Conservation (phyloP, 64 coral and sea anemone species). For the Cladopsammia gracilis region DNA sequence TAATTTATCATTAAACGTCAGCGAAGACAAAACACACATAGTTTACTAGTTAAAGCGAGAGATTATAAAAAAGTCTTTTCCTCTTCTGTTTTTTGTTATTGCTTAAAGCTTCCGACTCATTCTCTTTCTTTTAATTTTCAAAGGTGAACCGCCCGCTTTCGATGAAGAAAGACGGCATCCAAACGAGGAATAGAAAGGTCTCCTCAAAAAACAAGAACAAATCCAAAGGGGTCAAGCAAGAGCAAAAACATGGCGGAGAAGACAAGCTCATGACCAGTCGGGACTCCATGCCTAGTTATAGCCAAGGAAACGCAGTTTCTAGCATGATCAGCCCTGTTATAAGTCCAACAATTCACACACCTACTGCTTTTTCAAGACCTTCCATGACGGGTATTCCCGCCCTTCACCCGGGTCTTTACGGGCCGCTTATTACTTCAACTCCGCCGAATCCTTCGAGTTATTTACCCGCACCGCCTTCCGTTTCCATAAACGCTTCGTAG, state of each 20-base stretch:
- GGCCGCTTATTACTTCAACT: constrained; percentile 82
- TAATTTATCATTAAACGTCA: background rate
- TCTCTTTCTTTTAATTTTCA: constrained; percentile 42
- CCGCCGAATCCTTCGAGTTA: constrained; percentile 47
- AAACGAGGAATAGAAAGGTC: constrained; percentile 98
- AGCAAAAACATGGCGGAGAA: constrained; percentile 87
- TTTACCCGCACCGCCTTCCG: constrained; percentile 53
- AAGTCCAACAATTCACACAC: constrained; percentile 83
- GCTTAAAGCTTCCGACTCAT: background rate
- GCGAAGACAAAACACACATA: background rate
- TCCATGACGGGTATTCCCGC: constrained; percentile 73
- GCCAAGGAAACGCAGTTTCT: constrained; percentile 80
- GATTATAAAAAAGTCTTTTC: constrained; percentile 3
- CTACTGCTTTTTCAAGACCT: constrained; percentile 90
- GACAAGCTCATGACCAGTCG: constrained; percentile 53
- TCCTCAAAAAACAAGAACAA: constrained; percentile 99
- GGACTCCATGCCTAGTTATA: constrained; percentile 51
- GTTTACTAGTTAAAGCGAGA: constrained; percentile 4
- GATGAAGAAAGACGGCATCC: constrained; percentile 99
- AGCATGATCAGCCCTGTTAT: constrained; percentile 91
- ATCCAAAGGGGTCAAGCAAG: constrained; percentile 92
- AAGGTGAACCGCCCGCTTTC: constrained; percentile 98
- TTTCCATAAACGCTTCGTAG: constrained; percentile 76
- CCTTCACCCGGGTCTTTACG: constrained; percentile 89
- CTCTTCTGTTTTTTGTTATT: background rate